Evolutionary conservation across 2,113 vertebrate genomes (phyloP), one percentile per base, ranked within the genome.

Genomic region (Stigmatopora nigra): DNA sequence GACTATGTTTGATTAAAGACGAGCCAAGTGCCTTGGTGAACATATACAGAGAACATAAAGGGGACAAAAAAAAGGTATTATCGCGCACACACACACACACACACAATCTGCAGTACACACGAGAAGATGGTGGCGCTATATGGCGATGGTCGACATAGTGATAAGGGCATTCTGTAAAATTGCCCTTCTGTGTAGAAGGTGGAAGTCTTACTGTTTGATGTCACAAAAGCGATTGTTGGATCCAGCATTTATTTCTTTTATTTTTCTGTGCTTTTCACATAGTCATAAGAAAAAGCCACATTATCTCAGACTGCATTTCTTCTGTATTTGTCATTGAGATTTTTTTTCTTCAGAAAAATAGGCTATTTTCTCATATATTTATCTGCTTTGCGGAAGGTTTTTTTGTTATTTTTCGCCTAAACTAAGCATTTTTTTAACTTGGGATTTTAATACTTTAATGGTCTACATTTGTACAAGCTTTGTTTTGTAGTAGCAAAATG

Each of bases 21-120:
- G 83, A 79, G 85, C 76, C 82, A 81, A 85, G 89, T 91, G 89
- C 88, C 89, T 91, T 91, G 88, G 76, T 88, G 73, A 84, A 84
- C 75, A 83, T 76, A 86, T 76, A 86, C 78, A 73, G 76, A 79
- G 60, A 45, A 70, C 73, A 63, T 61, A 78, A 16, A 69, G 14
- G 20, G 67, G 72, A 71, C 71, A 64, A 79, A 76, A 64, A 79
- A 76, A 69, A 76, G 65, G 78, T 73, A 67, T 78, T 35, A 64
- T 44, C 65, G 47, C 68, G 59, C 69, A 73, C 68, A 68, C 64
- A 63, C 16, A 72, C 12, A 46, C 67, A 68, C 60, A 22, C 31
- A 35, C 0, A 6, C 14, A 22, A 52, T 65, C 52, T 31, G 16
- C 55, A 65, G 75, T 79, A 67, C 61, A 53, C 44, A 53, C 65